Evolutionary conservation across 2,888 invertebrate genomes (phyloP).

Genomic region (Diloba caeruleocephala): DNA sequence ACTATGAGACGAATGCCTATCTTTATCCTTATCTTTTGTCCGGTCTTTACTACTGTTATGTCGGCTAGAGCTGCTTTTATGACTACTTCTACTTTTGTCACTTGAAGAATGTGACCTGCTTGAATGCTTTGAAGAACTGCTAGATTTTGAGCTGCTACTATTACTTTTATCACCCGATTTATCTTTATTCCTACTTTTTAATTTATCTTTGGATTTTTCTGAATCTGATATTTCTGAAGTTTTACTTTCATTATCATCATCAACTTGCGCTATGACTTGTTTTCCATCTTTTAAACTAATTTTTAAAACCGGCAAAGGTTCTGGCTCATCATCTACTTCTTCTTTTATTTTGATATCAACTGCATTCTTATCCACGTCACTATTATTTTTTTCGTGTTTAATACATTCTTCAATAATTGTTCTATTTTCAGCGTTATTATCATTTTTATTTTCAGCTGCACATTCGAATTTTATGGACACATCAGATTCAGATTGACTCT

Average conservation of each 20-base stretch:
- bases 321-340: conserved; percentile 66
- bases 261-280: conserved; percentile 91
- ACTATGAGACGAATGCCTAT: conserved; percentile 70
- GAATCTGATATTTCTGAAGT: conserved; percentile 71
- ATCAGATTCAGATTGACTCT: conserved; percentile 65
- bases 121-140: conserved; percentile 77
- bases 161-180: conserved; percentile 85
- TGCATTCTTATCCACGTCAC: conserved; percentile 19
- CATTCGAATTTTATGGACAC: conserved; percentile 47
- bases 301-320: conserved; percentile 86
- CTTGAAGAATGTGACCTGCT: conserved; percentile 77
- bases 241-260: conserved; percentile 75
- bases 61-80: conserved; percentile 75
- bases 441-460: conserved; percentile 22
- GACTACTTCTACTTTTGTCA: conserved; percentile 79
- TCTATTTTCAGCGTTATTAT: conserved; percentile 26
- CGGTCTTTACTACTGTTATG: conserved; percentile 80
- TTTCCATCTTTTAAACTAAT: conserved; percentile 93
- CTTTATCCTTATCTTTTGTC: conserved; percentile 57
- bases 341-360: conserved; percentile 54
- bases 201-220: conserved; percentile 73
- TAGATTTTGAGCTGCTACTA: conserved; percentile 64
- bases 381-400: conserved; percentile 29
- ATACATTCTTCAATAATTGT: conserved; percentile 29
- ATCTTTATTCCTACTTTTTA: conserved; percentile 77